Percentiles rank a stretch among this genome's conserved stretches.
phyloP scores from a whole-genome alignment of 2,113 vertebrate genomes.

The Arizona elegans region DNA sequence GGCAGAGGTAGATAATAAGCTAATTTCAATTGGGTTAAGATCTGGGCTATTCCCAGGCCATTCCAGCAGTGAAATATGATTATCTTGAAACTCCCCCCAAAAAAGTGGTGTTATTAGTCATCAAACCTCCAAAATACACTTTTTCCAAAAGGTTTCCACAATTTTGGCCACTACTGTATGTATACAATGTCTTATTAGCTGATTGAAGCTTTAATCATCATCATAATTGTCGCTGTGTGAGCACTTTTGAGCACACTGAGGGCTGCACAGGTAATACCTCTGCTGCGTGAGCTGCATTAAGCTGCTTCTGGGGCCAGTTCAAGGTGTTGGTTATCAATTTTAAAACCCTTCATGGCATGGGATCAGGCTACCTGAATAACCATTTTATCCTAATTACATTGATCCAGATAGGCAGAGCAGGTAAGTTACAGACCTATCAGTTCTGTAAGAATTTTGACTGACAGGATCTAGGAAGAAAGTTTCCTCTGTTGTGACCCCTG shows the following conservation, averaged over 20 bases:
- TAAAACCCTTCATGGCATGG: background rate
- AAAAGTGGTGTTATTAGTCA: too few relatives aligned
- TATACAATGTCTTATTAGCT: too few relatives aligned
- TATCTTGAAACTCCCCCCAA: too few relatives aligned
- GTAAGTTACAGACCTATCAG: background rate
- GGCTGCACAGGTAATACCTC: background rate
- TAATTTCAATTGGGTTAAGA: too few relatives aligned
- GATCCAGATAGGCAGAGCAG: background rate
- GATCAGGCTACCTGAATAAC: background rate
- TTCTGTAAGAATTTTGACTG: background rate
- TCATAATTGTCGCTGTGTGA: background rate
- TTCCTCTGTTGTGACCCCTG: background rate
- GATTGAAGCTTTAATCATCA: background rate
- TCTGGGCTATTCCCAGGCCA: too few relatives aligned
- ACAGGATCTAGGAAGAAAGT: background rate
- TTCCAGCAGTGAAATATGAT: too few relatives aligned
- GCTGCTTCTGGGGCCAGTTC: background rate
- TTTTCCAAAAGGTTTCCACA: too few relatives aligned
- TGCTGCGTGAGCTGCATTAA: background rate
- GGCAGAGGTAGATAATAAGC: too few relatives aligned
- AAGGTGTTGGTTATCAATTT: background rate
- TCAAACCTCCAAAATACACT: too few relatives aligned
- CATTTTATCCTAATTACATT: background rate
- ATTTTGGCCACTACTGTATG: too few relatives aligned
- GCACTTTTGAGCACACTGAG: background rate